These are phyloP conservation scores for Microchrysa polita DNA, from an alignment of 2,888 invertebrate species.

Conservation along the genomic window DNA sequence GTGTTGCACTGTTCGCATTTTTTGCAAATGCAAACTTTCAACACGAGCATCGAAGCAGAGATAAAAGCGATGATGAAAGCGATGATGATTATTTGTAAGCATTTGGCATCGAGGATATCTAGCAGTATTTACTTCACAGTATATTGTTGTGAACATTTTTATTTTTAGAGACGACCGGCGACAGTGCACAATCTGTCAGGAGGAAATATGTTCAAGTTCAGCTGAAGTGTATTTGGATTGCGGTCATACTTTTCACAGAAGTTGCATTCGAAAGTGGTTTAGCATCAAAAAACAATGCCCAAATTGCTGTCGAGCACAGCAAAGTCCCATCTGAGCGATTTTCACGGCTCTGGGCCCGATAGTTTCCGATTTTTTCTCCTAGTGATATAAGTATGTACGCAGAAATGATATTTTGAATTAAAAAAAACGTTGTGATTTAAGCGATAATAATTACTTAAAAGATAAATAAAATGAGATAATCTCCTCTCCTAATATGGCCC, in stretches of 20 bases:
- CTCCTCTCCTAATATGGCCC: no score
- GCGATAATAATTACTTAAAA: no score
- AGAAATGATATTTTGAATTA: no score
- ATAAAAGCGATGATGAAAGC: no score
- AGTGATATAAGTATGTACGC: constrained; percentile 12
- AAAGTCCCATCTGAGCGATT: not conserved
- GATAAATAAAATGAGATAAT: no score
- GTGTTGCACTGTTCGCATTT: constrained; percentile 35
- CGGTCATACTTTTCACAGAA: constrained; percentile 31
- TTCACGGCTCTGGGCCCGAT: not conserved
- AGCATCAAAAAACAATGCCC: constrained; percentile 15
- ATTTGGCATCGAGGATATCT: not conserved
- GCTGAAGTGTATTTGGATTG: constrained; percentile 31
- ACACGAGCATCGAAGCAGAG: not conserved
- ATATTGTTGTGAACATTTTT: not conserved
- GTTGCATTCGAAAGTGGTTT: constrained; percentile 28
- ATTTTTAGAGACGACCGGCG: constrained; percentile 21
- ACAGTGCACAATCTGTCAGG: constrained; percentile 25
- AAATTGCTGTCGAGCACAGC: constrained; percentile 15
- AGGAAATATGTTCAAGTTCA: not conserved
- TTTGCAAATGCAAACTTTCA: constrained; percentile 19
- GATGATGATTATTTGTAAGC: constrained; percentile 31
- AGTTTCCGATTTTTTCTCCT: not conserved
- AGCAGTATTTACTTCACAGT: not conserved
- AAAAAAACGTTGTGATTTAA: no score